These are phyloP conservation scores for Blera fallax DNA, from an alignment of 2,888 invertebrate species.

Conservation along the genomic window DNA sequence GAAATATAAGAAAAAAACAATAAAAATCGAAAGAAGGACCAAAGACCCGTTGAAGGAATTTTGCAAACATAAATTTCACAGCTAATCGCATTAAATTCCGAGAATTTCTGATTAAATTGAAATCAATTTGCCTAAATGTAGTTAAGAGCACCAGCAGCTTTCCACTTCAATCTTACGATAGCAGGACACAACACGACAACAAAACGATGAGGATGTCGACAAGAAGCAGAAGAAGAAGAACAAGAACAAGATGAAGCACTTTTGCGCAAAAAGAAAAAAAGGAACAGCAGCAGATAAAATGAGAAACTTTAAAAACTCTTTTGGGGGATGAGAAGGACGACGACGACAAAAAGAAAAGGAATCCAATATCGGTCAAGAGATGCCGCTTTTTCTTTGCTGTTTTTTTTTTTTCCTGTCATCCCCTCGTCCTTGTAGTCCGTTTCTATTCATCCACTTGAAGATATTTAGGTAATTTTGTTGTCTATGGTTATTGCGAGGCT, in stretches of 20 bases:
- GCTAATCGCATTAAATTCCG: constrained; percentile 73
- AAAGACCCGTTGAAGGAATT: neutral
- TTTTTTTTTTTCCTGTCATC: neutral
- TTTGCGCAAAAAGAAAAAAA: neutral
- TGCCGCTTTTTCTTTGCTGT: constrained; percentile 3
- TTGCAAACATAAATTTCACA: constrained; percentile 66
- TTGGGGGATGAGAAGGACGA: neutral
- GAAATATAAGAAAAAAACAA: constrained; percentile 10
- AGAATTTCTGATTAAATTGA: constrained; percentile 69
- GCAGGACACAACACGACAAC: neutral
- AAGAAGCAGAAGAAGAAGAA: constrained; percentile 15
- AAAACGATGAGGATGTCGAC: constrained; percentile 9
- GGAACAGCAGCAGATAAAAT: constrained; percentile 8
- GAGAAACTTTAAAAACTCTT: constrained; percentile 5
- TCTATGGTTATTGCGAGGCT: constrained; percentile 49
- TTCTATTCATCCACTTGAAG: constrained; percentile 37
- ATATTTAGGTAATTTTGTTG: constrained; percentile 71
- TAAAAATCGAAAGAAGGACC: constrained; percentile 14
- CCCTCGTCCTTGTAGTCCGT: neutral
- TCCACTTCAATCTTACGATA: neutral
- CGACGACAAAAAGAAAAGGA: constrained; percentile 20
- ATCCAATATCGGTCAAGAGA: constrained; percentile 70
- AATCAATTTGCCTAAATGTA: constrained; percentile 73
- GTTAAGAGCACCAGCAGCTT: constrained; percentile 38
- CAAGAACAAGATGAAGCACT: constrained; percentile 4